Evolutionary conservation across 2,888 invertebrate species (phyloP).

Genomic region (Meandrusa payeni): DNA sequence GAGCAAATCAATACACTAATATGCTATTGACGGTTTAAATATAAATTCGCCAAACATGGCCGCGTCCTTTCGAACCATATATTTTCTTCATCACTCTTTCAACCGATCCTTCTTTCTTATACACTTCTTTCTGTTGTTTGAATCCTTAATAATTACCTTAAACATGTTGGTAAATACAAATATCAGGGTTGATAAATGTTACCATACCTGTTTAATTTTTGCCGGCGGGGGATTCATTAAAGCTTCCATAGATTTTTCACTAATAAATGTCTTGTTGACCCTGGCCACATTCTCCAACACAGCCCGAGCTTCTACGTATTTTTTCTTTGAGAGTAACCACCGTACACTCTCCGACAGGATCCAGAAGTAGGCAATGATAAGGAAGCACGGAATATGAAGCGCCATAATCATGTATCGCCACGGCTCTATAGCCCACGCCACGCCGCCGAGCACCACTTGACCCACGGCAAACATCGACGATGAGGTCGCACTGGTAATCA

Average conservation of each 20-base stretch:
- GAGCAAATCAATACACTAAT: no score
- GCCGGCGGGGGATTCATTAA: constrained; percentile 47
- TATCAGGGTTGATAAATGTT: not conserved
- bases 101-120: no score
- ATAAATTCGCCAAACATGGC: no score
- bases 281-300: constrained; percentile 82
- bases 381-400: constrained; percentile 84
- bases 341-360: constrained; percentile 84
- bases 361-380: constrained; percentile 85
- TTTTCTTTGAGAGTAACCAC: constrained; percentile 87
- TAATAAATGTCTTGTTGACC: constrained; percentile 80
- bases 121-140: no score
- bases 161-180: no score
- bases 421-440: constrained; percentile 84
- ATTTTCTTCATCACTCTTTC: no score
- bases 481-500: constrained; percentile 84
- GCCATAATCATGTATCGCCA: constrained; percentile 85
- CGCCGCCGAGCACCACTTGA: constrained; percentile 83
- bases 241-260: constrained; percentile 71
- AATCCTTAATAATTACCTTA: no score
- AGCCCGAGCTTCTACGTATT: constrained; percentile 80
- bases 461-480: constrained; percentile 87
- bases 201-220: not conserved
- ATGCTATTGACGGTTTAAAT: no score
- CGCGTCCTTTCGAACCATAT: no score